These are phyloP conservation scores for Hyphantria cunea DNA, from an alignment of 1,140 invertebrate species.

Conservation along the genomic window DNA sequence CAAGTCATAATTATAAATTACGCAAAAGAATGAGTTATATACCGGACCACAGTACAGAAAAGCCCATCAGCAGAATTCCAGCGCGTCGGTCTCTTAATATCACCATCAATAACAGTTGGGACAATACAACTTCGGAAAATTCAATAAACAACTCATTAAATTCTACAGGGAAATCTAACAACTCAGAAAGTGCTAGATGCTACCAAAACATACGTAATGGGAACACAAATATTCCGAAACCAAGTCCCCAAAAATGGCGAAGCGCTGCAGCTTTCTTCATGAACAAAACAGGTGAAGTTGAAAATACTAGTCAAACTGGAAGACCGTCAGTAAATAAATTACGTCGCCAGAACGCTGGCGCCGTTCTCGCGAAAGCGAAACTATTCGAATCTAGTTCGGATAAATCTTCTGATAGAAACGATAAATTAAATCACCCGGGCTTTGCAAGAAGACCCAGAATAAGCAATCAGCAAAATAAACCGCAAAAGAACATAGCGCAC, in stretches of 20 bases:
- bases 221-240: conserved; percentile 44
- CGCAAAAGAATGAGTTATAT: conserved; percentile 64
- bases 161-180: conserved; percentile 54
- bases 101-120: conserved; percentile 53
- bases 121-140: conserved; percentile 53
- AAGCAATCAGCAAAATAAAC: conserved; percentile 45
- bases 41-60: conserved; percentile 58
- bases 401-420: conserved; percentile 66
- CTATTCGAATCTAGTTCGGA: conserved; percentile 82
- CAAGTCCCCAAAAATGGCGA: conserved; percentile 69
- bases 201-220: conserved; percentile 52
- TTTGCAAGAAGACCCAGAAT: conserved; percentile 66
- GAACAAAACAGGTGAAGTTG: conserved; percentile 72
- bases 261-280: conserved; percentile 75
- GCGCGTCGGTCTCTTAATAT: conserved; percentile 66
- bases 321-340: conserved; percentile 84
- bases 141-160: conserved; percentile 57
- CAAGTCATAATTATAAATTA: conserved; percentile 63
- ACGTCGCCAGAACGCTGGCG: conserved; percentile 84
- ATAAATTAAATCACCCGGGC: conserved; percentile 53
- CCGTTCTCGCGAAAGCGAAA: conserved; percentile 85
- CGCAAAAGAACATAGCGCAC: conserved; percentile 47
- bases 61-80: conserved; percentile 56
- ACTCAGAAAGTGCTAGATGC: conserved; percentile 38
- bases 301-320: conserved; percentile 69